Conservation (phyloP, 2,888 invertebrate species). For the Tricholauxania praeusta region DNA sequence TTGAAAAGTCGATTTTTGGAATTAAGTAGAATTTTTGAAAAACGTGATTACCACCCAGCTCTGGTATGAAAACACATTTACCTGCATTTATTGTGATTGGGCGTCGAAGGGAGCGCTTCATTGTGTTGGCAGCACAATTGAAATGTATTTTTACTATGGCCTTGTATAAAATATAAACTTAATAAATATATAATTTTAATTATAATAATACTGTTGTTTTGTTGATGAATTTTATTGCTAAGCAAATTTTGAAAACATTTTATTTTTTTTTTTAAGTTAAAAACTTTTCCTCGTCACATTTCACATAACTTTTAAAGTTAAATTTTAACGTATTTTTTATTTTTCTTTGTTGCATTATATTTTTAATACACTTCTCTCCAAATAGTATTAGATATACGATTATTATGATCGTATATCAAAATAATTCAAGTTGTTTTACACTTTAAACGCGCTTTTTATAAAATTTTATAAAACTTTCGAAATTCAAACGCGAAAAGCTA, state of each 20-base stretch:
- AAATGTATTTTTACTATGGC: not conserved
- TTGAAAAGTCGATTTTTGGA: no score
- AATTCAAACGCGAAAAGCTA: no score
- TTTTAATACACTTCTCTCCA: not conserved
- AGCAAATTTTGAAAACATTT: not conserved
- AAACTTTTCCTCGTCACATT: not conserved
- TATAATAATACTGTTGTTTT: conserved; percentile 6
- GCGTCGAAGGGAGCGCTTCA: conserved; percentile 45
- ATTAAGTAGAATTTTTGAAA: no score
- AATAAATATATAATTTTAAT: not conserved
- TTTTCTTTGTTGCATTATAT: not conserved
- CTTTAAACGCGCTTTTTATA: no score
- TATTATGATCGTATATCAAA: not conserved
- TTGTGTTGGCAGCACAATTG: not conserved
- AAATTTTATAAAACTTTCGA: no score
- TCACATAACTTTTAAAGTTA: not conserved
- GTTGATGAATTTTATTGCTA: not conserved
- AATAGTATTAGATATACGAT: not conserved
- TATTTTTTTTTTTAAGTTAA: not conserved
- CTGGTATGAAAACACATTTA: conserved; percentile 31
- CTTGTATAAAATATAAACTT: no score
- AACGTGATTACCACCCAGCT: no score
- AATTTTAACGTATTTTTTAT: conserved; percentile 15
- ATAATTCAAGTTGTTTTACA: no score
- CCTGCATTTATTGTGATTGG: conserved; percentile 49